Evolutionary conservation across 2,888 invertebrate species (phyloP).

Genomic region (Eupithecia tripunctaria): DNA sequence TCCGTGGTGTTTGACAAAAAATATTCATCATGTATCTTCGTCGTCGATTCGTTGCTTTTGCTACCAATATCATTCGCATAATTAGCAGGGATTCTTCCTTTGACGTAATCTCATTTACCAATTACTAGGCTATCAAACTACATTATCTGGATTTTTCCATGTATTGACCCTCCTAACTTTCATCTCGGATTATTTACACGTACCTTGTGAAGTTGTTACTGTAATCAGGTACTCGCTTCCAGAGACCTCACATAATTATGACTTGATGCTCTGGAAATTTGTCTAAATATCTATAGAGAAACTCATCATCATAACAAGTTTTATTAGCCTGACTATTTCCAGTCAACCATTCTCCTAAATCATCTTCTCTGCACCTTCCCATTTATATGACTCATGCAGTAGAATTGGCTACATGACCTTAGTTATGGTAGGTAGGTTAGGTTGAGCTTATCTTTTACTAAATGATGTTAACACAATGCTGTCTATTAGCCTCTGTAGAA

Average conservation of each 20-base stretch:
- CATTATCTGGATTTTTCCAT: neutral
- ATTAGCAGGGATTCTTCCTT: slow-evolving; percentile 24
- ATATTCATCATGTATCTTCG: neutral
- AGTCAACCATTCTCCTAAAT: neutral
- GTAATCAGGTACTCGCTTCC: neutral
- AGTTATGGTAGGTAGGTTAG: no score
- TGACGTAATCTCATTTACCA: slow-evolving; percentile 27
- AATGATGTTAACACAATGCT: neutral
- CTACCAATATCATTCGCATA: slow-evolving; percentile 11
- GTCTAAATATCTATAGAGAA: neutral
- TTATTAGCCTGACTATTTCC: neutral
- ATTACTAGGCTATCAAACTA: slow-evolving; percentile 10
- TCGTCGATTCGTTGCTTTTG: slow-evolving; percentile 2
- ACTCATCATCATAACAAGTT: neutral
- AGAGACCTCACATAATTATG: neutral
- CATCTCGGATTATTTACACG: neutral
- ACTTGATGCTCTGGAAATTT: neutral
- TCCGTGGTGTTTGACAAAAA: slow-evolving; percentile 11
- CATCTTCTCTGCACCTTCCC: neutral
- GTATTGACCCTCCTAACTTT: neutral
- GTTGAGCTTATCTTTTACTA: neutral
- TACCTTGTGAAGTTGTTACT: neutral
- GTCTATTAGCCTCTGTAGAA: neutral
- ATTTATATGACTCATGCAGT: neutral
- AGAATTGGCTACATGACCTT: no score